Conservation (phyloP, 2,797 vertebrate genomes). For the Urophycis tenuis region DNA sequence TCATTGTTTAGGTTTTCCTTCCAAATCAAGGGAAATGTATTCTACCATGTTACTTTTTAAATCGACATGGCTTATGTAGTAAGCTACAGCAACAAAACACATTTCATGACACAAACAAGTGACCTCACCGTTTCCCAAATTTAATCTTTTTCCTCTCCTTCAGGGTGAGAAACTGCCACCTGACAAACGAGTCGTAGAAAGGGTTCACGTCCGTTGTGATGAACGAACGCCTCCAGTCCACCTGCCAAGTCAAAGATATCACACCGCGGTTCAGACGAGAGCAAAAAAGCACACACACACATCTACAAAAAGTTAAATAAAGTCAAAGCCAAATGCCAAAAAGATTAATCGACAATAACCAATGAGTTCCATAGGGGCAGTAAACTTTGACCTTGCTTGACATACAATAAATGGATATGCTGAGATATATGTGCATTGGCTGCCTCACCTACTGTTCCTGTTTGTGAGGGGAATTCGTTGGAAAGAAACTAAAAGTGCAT, state of each 20-base stretch:
- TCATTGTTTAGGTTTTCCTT: not conserved
- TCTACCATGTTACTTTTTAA: not conserved
- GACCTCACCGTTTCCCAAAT: constrained; percentile 88
- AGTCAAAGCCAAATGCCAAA: not conserved
- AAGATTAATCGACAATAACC: not conserved
- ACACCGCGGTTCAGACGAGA: constrained; percentile 6
- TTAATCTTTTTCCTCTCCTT: constrained; percentile 94
- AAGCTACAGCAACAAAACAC: not conserved
- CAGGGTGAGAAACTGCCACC: constrained; percentile 91
- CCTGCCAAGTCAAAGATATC: constrained; percentile 58
- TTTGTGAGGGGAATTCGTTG: no score
- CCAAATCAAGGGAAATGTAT: not conserved
- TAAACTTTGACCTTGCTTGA: not conserved
- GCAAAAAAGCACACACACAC: not conserved
- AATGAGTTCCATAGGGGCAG: not conserved
- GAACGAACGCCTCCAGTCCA: constrained; percentile 97
- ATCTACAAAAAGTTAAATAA: not conserved
- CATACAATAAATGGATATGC: not conserved
- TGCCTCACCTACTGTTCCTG: no score
- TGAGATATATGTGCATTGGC: no score
- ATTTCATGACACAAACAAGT: not conserved
- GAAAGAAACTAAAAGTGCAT: no score
- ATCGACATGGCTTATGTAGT: no score
- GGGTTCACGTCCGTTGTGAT: constrained; percentile 95
- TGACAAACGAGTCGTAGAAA: constrained; percentile 94